Evolutionary conservation across 2,888 invertebrate species (phyloP).

Genomic region (Gari tellinella): DNA sequence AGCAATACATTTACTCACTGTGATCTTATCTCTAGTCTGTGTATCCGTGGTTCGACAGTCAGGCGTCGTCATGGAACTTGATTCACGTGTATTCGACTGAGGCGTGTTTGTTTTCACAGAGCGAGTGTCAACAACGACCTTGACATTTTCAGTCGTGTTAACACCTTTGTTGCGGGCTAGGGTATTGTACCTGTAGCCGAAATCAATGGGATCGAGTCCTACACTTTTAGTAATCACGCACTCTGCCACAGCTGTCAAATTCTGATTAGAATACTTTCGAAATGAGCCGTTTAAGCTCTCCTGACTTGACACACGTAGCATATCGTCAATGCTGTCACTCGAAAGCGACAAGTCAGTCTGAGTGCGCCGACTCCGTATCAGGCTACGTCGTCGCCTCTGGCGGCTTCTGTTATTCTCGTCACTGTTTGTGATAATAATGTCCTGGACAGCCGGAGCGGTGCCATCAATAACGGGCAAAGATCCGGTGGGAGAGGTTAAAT

Average conservation of each 20-base stretch:
- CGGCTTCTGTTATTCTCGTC: slow-evolving; percentile 44
- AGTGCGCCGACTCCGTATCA: slow-evolving; percentile 64
- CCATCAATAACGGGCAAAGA: slow-evolving; percentile 57
- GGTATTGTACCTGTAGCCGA: slow-evolving; percentile 25
- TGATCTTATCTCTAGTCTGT: slow-evolving; percentile 60
- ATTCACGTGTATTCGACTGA: slow-evolving; percentile 38
- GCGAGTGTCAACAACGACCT: slow-evolving; percentile 58
- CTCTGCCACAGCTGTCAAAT: slow-evolving; percentile 39
- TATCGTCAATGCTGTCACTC: slow-evolving; percentile 53
- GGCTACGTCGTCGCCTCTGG: slow-evolving; percentile 58
- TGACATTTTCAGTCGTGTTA: slow-evolving; percentile 66
- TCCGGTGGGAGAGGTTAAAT: slow-evolving; percentile 43
- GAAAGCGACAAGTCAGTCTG: slow-evolving; percentile 56
- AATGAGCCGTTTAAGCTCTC: slow-evolving; percentile 55
- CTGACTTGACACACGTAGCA: slow-evolving; percentile 48
- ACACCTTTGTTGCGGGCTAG: slow-evolving; percentile 54
- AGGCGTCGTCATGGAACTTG: slow-evolving; percentile 60
- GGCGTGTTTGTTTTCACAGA: slow-evolving; percentile 65
- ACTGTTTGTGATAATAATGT: slow-evolving; percentile 62
- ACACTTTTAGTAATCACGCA: slow-evolving; percentile 53
- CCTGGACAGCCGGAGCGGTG: slow-evolving; percentile 61
- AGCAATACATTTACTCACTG: slow-evolving; percentile 51
- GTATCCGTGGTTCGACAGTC: slow-evolving; percentile 57
- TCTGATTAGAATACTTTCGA: slow-evolving; percentile 37
- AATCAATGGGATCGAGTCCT: slow-evolving; percentile 56